These are phyloP conservation scores for Drosophila nr. medialis DNA, from an alignment of 2,888 invertebrate genomes.

Conservation along the genomic window DNA sequence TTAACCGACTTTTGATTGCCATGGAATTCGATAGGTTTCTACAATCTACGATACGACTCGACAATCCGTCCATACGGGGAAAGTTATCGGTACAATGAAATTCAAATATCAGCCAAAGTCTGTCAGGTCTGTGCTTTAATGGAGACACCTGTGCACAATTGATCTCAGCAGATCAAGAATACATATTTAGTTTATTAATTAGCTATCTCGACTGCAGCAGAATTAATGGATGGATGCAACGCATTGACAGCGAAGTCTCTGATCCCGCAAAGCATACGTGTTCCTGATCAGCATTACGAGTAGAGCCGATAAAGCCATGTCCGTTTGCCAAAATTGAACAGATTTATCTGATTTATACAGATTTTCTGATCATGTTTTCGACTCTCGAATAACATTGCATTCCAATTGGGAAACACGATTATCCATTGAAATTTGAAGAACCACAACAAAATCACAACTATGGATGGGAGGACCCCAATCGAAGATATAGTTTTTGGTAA, in stretches of 20 bases:
- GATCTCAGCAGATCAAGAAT: not conserved
- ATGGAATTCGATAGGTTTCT: not conserved
- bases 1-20: not conserved
- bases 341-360: not conserved
- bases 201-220: no score
- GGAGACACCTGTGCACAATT: not conserved
- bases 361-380: not conserved
- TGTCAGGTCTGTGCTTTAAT: not conserved
- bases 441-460: not conserved
- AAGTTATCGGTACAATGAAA: not conserved
- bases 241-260: not conserved
- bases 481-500: not conserved
- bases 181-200: not conserved
- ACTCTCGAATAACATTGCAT: not conserved
- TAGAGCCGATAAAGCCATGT: not conserved
- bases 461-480: not conserved
- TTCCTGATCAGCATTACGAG: not conserved
- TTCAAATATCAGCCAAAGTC: no score
- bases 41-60: not conserved
- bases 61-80: not conserved
- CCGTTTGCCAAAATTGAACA: not conserved
- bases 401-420: not conserved
- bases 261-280: not conserved
- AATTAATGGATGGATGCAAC: no score
- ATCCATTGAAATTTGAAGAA: not conserved